Evolutionary conservation across 1,140 invertebrate genomes (phyloP), one percentile per base, ranked within the genome.

Genomic region (Hycleus cichorii): DNA sequence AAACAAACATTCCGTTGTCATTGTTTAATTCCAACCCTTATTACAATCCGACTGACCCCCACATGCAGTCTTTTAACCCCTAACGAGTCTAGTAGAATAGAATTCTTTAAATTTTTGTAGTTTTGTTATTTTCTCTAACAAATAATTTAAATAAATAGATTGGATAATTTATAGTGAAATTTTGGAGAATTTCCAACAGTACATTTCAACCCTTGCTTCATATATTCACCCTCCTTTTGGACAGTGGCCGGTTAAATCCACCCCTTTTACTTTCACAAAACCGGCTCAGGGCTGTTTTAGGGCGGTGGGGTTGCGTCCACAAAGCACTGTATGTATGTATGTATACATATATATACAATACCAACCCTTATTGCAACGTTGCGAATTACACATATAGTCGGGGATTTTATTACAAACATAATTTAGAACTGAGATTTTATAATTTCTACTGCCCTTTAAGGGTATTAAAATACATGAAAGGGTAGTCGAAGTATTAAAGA

Each of bases 141-240:
- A 18, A 18, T 18, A 32, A 32, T 32, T 32, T 32, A 32, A 32
- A 32, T 32, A 32, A 32, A 32, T 32, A 32, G 4, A 7, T 32
- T 32, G 32, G 7, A 32, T 32, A 7, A 32, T 32, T 32, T 32
- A 32, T 7, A 32, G 32, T 32, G 32, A 44, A 24, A 12, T 32
- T 32, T 32, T 32, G 32, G 32, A 32, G 32, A 32, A 32, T 32
- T 32, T 32, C 32, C 32, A 32, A 18, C 18, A 18, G 52, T 55
- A 64, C 57, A 64, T 68, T 64, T 65, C 55, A 63, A 66, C 64
- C 66, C 66, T 68, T 68, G 62, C 62, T 64, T 64, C 63, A 68
- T 68, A 66, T 66, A 68, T 66, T 68, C 66, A 64, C 64, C 64
- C 63, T 32, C 32, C 32, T 32, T 56, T 64, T 65, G 66, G 66